Base-by-base conservation (phyloP, 2,888 invertebrate species). In the Ellobium chinense region DNA sequence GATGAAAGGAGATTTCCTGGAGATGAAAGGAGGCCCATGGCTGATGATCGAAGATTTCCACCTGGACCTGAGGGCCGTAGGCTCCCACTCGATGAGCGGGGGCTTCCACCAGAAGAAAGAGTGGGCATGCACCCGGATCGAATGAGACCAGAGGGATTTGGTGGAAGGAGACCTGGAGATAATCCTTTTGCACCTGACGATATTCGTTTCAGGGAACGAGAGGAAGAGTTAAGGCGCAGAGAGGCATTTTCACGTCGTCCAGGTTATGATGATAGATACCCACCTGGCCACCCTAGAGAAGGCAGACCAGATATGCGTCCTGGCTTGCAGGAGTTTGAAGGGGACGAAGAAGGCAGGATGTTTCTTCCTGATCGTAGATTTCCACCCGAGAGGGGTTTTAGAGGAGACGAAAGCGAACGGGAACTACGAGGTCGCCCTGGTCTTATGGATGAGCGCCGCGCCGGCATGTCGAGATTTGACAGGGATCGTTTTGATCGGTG, bases 91-190 rank as follows among this genome's bases (percentile, higher is more conserved):
- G 70, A 68, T 18, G 72, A 78, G 18, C 65, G 73, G 21, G 29
- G 37, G 21, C 31, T 63, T 69, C 78, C 79, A 46, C 78, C 69
- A 5, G 73, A 79, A 1, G 73, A 79, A 5, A 79, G 79, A 56
- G 21, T 78, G 1, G 77, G 37, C 21, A 31, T 69, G 37, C 36
- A 58, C n/a, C 34, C 29, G 56, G 79, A 79, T 24, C 24, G 72
- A 31, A 34, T 54, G 21, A 62, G 78, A 27, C 37, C 72, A 34
- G 79, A 73, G 7, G 73, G 66, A 27, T 65, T 66, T 37, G 31
- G 29, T 39, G 70, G 73, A 4, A 54, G 79, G 24, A 36, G 79
- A n/a, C 79, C 79, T n/a, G 79, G 66, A n/a, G 79, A 79, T 37
- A 73, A 66, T 63, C 36, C 65, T 0, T 73, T 73, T 65, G 27